Percentiles rank a stretch among this genome's conserved stretches.
These are phyloP conservation scores for Agriopis marginaria DNA, from an alignment of 2,888 invertebrate species.

Conservation along the genomic window DNA sequence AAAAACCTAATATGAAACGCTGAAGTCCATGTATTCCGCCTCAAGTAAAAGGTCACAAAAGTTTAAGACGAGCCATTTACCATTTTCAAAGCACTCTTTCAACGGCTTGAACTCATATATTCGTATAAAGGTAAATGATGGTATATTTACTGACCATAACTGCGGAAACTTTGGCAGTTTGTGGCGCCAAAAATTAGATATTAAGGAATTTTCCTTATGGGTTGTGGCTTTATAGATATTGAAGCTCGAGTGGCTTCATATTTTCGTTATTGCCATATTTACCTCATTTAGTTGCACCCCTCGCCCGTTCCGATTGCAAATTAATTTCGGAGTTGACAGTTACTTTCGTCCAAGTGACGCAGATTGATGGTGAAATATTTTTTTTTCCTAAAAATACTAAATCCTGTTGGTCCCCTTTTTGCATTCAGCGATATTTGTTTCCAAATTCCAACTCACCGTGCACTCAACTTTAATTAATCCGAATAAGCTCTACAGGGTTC, in stretches of 20 bases:
- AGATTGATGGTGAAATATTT: constrained; percentile 34
- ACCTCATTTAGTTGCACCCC: constrained; percentile 17
- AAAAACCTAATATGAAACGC: background rate
- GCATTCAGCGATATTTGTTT: background rate
- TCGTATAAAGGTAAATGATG: constrained; percentile 45
- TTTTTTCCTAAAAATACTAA: constrained; percentile 10
- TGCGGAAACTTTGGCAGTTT: constrained; percentile 63
- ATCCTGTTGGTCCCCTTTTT: background rate
- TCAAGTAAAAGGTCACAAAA: constrained; percentile 16
- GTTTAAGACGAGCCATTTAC: constrained; percentile 19
- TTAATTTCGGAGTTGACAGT: constrained; percentile 35
- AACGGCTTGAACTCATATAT: constrained; percentile 31
- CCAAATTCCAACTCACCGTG: background rate
- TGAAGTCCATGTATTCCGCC: background rate
- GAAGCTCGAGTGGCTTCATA: constrained; percentile 32
- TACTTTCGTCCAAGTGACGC: constrained; percentile 26
- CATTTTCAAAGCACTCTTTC: constrained; percentile 26
- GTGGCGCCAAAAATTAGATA: constrained; percentile 64
- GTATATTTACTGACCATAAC: constrained; percentile 65
- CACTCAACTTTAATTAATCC: too few relatives aligned
- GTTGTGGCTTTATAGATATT: constrained; percentile 40
- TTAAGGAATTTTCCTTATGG: constrained; percentile 59
- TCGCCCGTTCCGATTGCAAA: constrained; percentile 19
- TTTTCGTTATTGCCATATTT: constrained; percentile 37
- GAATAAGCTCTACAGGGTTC: too few relatives aligned